phyloP scores from a whole-genome alignment of 2,888 invertebrate species.

The Lapara coniferarum region DNA sequence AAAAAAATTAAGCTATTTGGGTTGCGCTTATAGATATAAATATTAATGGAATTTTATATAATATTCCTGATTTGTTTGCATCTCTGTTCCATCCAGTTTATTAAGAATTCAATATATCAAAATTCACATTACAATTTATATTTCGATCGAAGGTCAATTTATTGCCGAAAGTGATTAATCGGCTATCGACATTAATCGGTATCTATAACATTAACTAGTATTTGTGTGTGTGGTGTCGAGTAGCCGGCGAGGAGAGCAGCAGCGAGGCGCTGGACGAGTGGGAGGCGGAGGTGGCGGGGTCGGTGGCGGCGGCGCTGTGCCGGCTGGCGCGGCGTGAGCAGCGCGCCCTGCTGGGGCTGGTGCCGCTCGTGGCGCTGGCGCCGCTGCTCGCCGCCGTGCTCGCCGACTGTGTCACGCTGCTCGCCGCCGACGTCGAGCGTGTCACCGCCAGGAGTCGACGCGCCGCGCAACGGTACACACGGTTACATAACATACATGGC shows the following conservation, averaged over 20 bases:
- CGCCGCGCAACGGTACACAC: conserved; percentile 44
- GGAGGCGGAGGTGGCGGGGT: conserved; percentile 79
- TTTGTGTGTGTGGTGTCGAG: not conserved
- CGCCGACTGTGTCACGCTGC: conserved; percentile 91
- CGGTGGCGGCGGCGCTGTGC: conserved; percentile 91
- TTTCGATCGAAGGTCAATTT: too few relatives aligned
- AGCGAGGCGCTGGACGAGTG: conserved; percentile 68
- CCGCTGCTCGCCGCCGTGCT: conserved; percentile 93
- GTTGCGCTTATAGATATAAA: too few relatives aligned
- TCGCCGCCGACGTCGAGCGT: conserved; percentile 92
- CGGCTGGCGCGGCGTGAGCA: conserved; percentile 95
- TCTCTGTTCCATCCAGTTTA: too few relatives aligned
- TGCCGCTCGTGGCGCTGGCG: conserved; percentile 91
- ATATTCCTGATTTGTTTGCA: too few relatives aligned
- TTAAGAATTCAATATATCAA: too few relatives aligned
- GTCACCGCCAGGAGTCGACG: conserved; percentile 43
- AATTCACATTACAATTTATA: too few relatives aligned
- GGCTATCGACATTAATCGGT: too few relatives aligned
- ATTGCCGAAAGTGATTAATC: too few relatives aligned
- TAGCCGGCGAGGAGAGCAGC: conserved; percentile 53
- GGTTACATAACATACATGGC: too few relatives aligned
- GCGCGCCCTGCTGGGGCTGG: conserved; percentile 91
- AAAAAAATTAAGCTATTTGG: too few relatives aligned
- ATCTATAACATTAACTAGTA: too few relatives aligned
- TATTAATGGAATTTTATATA: too few relatives aligned